phyloP scores from a whole-genome alignment of 2,797 vertebrate genomes.

The Cynopterus sphinx region DNA sequence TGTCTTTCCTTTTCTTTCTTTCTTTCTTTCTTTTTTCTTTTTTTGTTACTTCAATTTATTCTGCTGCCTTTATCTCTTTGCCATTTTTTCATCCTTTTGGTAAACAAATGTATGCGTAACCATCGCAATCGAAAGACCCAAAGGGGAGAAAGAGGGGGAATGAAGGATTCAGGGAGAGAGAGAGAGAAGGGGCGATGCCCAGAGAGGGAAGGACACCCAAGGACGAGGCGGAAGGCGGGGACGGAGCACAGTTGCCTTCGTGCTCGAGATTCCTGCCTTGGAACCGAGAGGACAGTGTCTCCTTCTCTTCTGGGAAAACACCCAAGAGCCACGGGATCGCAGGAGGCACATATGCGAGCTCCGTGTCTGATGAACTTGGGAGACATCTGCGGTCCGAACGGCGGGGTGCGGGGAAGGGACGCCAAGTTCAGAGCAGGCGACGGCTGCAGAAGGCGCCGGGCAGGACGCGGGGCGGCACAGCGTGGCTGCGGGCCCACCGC shows the following conservation, averaged over 20 bases:
- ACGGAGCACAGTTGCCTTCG: background rate
- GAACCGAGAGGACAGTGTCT: background rate
- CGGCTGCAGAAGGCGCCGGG: background rate
- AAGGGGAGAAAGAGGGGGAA: background rate
- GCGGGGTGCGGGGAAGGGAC: background rate
- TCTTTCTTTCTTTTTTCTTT: background rate
- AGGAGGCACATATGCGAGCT: background rate
- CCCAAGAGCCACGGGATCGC: background rate
- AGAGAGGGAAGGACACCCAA: background rate
- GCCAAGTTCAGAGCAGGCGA: background rate
- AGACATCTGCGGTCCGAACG: background rate
- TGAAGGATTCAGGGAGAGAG: background rate
- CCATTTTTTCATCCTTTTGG: background rate
- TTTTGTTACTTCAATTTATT: background rate
- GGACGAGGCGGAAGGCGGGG: too few species aligned
- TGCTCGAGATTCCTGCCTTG: background rate
- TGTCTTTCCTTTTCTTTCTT: background rate
- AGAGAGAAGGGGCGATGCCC: accelerated
- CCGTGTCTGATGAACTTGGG: background rate
- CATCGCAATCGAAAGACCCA: background rate
- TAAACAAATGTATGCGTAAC: background rate
- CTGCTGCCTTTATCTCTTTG: background rate
- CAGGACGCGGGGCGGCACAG: background rate
- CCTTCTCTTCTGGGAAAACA: slow-evolving; percentile 23
- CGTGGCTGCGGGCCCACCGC: accelerated